phyloP scores from a whole-genome alignment of 2,797 vertebrate genomes.

The Acanthurus tractus region DNA sequence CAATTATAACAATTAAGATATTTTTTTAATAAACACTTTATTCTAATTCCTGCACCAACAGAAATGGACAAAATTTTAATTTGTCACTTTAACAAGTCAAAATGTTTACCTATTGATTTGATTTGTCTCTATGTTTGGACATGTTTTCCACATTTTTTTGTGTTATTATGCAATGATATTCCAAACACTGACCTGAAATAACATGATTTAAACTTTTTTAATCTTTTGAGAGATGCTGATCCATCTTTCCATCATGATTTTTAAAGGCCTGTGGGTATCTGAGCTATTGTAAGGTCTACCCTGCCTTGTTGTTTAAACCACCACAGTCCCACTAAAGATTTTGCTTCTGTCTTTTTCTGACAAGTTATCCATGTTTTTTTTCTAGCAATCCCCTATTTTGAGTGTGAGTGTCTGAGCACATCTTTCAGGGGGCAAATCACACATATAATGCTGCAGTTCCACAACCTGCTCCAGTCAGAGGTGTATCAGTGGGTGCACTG shows the following conservation, averaged over 20 bases:
- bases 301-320: background rate
- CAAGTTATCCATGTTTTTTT: conserved; percentile 9
- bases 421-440: background rate
- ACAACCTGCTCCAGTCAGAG: conserved; percentile 4
- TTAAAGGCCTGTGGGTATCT: background rate
- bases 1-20: too few species aligned
- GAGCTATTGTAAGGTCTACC: background rate
- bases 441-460: background rate
- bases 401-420: conserved; percentile 7
- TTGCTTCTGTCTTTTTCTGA: background rate
- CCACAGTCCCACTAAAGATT: background rate
- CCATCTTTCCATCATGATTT: background rate
- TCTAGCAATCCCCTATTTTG: background rate
- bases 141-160: too few species aligned
- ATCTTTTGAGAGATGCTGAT: background rate
- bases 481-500: conserved; percentile 7
- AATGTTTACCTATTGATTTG: too few species aligned
- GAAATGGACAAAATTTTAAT: too few species aligned
- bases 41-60: too few species aligned
- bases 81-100: too few species aligned
- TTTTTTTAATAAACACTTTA: too few species aligned
- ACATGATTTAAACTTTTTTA: too few species aligned
- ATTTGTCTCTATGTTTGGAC: too few species aligned
- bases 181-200: too few species aligned
- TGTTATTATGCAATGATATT: too few species aligned